A percentile compares a stretch with the other conserved stretches of the same genome.
phyloP scores from a whole-genome alignment of 2,888 invertebrate genomes.

The Stegophylla sp. region DNA sequence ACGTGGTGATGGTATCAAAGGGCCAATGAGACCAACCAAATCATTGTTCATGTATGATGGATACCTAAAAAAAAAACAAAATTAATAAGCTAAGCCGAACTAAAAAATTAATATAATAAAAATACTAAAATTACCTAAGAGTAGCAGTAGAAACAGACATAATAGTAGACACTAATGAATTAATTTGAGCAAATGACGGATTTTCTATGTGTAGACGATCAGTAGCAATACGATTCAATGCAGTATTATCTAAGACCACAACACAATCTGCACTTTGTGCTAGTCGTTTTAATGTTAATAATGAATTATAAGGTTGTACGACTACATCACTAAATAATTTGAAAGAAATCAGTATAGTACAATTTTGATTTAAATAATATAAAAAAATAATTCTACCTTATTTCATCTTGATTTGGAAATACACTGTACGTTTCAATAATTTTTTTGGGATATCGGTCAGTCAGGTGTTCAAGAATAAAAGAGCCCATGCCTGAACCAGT shows the following conservation, averaged over 20 bases:
- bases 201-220: slow-evolving; percentile 94
- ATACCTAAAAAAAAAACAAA: slow-evolving; percentile 70
- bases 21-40: slow-evolving; percentile 90
- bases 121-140: slow-evolving; percentile 70
- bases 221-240: slow-evolving; percentile 89
- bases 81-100: background rate
- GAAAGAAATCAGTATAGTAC: background rate
- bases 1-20: slow-evolving; percentile 95
- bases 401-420: slow-evolving; percentile 96
- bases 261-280: slow-evolving; percentile 97
- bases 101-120: background rate
- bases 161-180: slow-evolving; percentile 95
- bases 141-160: slow-evolving; percentile 99
- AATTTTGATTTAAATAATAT: background rate
- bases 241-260: slow-evolving; percentile 96
- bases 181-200: slow-evolving; percentile 96
- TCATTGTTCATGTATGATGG: slow-evolving; percentile 99
- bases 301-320: slow-evolving; percentile 94
- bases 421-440: slow-evolving; percentile 98
- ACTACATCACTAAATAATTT: slow-evolving; percentile 80
- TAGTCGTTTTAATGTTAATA: slow-evolving; percentile 90
- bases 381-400: slow-evolving; percentile 67
- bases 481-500: slow-evolving; percentile 99
- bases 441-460: slow-evolving; percentile 96
- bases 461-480: slow-evolving; percentile 85